Base-by-base conservation (phyloP, 53 echinoderm and acorn worm species). In the Crossaster papposus region DNA sequence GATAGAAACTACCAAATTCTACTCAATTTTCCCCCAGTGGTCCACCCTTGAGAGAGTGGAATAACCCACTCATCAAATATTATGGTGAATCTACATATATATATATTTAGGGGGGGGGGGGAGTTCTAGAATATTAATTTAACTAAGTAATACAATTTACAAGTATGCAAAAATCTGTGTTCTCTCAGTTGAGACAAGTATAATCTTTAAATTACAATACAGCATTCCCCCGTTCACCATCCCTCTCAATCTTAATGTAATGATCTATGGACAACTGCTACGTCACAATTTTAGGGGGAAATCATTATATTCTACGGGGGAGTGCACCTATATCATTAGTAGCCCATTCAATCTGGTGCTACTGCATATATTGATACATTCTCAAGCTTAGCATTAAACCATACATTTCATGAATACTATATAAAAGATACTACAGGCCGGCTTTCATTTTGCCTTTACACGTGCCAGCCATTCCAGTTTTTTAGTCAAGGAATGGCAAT, bases 391-490 rank as follows among this genome's bases (percentile, higher is more conserved):
- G 68, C 70, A 17, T 68, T 70, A 35, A 73, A 74, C 50, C 75
- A 20, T 77, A 76, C 87, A 63, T 77, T 33, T 87, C 26, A 74
- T 85, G 85, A 87, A 87, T 87, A 87, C 87, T 77, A 85, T 72
- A 87, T 71, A 23, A 70, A 53, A 36, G 36, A 71, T 73, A 72
- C 51, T 36, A 72, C 12, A 38, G 32, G 17, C 51, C 72, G 84
- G 72, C 72, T 84, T 70, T 30, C 24, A 68, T 44, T 44, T 44
- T 24, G 28, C 23, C 32, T 64, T 72, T 84, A 84, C 72, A 84
- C 28, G 44, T 29, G 72, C 72, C 84, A 72, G 84, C 53, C 53
- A 31, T 70, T 73, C 72, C 34, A 78, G 2, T 53, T 28, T 86
- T 70, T 62, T 44, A 76, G 35, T 51, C 12, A 83, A 37, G 22